A percentile compares a stretch with the other conserved stretches of the same genome.
Evolutionary conservation across 2,113 vertebrate genomes (phyloP).

Genomic region (Agelaius tricolor): DNA sequence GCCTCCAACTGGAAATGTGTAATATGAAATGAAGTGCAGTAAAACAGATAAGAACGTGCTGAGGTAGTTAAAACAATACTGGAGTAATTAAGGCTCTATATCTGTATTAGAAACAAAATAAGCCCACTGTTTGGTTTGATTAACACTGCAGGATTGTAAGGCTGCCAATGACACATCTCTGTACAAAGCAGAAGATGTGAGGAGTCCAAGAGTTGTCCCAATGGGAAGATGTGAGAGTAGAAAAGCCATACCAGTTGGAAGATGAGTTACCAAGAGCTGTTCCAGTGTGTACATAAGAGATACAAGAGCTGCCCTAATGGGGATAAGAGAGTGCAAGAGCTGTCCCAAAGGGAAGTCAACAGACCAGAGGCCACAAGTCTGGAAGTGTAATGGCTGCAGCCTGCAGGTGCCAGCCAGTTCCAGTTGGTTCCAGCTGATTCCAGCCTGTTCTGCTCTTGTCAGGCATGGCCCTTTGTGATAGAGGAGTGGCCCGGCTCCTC

Average conservation of each 20-base stretch:
- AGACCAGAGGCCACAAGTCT: not conserved
- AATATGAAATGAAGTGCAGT: conserved; percentile 49
- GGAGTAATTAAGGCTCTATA: conserved; percentile 58
- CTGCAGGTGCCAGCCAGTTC: not conserved
- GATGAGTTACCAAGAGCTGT: not conserved
- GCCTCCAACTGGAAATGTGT: conserved; percentile 43
- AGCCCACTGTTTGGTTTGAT: conserved; percentile 30
- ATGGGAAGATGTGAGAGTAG: not conserved
- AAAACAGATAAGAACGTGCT: conserved; percentile 23
- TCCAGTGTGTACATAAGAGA: not conserved
- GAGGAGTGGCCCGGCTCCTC: not conserved
- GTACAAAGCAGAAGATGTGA: not conserved
- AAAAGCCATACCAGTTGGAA: not conserved
- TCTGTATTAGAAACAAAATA: conserved; percentile 34
- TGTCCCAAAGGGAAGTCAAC: not conserved
- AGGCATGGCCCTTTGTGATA: accelerated
- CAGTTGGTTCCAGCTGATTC: not conserved
- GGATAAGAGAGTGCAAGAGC: not conserved
- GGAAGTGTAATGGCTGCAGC: not conserved
- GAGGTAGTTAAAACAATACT: conserved; percentile 49
- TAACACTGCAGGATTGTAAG: conserved; percentile 30
- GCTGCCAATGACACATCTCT: not conserved
- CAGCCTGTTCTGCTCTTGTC: not conserved
- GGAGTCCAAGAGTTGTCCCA: not conserved
- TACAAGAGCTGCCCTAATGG: not conserved